phyloP scores from a whole-genome alignment of 2,888 invertebrate genomes.

The Synanthedon formicaeformis region DNA sequence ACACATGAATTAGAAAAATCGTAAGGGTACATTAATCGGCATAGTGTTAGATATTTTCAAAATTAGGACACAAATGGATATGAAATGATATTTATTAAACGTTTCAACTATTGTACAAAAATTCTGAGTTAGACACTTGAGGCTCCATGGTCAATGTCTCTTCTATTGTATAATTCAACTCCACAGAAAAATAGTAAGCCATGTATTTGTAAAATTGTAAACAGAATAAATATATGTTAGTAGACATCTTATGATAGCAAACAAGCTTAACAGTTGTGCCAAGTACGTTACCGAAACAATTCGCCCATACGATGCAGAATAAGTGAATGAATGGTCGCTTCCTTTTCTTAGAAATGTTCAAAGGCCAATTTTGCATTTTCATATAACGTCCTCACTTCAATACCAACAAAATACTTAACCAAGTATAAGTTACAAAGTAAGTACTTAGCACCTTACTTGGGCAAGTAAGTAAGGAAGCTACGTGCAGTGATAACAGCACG shows the following conservation, averaged over 20 bases:
- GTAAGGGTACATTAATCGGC: no score
- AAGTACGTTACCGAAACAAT: conserved; percentile 27
- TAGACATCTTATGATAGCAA: conserved; percentile 32
- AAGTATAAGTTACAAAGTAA: background rate
- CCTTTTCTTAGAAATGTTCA: conserved; percentile 11
- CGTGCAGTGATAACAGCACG: conserved; percentile 43
- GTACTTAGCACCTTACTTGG: background rate
- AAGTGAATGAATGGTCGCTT: conserved; percentile 24
- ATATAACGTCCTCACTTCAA: background rate
- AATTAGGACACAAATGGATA: no score
- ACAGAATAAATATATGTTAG: conserved; percentile 39
- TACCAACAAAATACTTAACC: background rate
- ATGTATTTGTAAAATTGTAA: conserved; percentile 30
- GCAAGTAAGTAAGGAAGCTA: conserved; percentile 13
- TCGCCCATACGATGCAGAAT: conserved; percentile 30
- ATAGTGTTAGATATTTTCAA: no score
- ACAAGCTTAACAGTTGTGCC: conserved; percentile 29
- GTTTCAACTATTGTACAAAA: no score
- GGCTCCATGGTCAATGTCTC: no score
- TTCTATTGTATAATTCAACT: conserved; percentile 8
- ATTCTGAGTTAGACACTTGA: no score
- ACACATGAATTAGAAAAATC: no score
- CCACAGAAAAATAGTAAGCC: conserved; percentile 24
- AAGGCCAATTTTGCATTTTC: conserved; percentile 18
- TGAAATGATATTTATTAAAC: no score